These are phyloP conservation scores for Trichonephila inaurata DNA, from an alignment of 1,140 invertebrate genomes.

Conservation along the genomic window DNA sequence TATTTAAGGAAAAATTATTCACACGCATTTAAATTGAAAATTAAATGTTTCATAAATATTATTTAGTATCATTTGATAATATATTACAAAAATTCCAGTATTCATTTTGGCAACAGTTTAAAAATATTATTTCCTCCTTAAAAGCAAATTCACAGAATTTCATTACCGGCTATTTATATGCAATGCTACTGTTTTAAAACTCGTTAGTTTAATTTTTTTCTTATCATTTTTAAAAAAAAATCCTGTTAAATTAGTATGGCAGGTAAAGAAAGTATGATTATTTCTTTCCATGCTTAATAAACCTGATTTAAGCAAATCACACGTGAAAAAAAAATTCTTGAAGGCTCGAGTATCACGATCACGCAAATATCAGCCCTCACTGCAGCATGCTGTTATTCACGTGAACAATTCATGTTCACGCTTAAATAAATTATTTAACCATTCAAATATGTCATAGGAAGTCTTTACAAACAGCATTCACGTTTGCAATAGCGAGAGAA, in stretches of 20 bases:
- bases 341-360: neutral
- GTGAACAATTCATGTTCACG: slow-evolving; percentile 36
- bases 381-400: slow-evolving; percentile 1
- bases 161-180: no score
- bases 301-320: neutral
- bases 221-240: neutral
- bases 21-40: no score
- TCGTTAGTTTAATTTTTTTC: no score
- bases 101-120: no score
- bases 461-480: neutral
- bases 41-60: no score
- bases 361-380: neutral
- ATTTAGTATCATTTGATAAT: no score
- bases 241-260: neutral
- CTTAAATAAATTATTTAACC: neutral
- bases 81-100: no score
- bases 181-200: no score
- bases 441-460: slow-evolving; percentile 11
- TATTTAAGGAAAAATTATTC: no score
- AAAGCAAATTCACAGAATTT: no score
- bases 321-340: neutral
- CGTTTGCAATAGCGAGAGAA: no score
- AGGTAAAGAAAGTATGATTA: neutral
- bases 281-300: neutral
- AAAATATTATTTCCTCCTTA: no score